A percentile compares a stretch with the other conserved stretches of the same genome.
Evolutionary conservation across 2,113 vertebrate genomes (phyloP).

Genomic region (Chamaea fasciata): DNA sequence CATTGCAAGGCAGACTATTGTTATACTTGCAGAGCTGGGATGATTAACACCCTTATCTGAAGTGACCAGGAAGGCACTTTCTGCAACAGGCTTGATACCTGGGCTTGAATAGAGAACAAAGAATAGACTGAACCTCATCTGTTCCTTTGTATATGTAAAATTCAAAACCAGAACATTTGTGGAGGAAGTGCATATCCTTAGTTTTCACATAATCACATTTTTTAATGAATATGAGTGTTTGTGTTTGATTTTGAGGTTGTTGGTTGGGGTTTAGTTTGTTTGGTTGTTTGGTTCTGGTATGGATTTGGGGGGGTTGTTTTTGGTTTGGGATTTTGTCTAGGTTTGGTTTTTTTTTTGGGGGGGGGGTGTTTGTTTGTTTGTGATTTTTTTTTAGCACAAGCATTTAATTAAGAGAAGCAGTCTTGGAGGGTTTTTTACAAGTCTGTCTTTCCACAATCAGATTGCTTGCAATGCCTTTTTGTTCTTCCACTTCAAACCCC

Average conservation of each 20-base stretch:
- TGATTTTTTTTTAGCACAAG: background rate
- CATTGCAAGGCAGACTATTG: background rate
- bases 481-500: background rate
- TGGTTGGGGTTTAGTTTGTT: background rate
- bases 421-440: background rate
- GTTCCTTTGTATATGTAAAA: background rate
- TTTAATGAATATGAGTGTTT: background rate
- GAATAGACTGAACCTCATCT: background rate
- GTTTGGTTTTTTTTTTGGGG: too few species aligned
- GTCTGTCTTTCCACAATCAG: background rate
- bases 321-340: background rate
- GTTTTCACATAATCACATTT: background rate
- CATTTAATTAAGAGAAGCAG: background rate
- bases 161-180: background rate
- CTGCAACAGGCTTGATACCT: background rate
- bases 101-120: background rate
- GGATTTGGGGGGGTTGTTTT: rapidly evolving
- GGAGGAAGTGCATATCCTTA: background rate
- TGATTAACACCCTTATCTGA: background rate
- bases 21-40: background rate
- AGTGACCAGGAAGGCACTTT: background rate
- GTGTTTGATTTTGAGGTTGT: background rate
- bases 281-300: background rate
- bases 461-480: background rate
- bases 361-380: background rate